Percentiles rank a stretch among this genome's conserved stretches.
Evolutionary conservation across 2,797 vertebrate species (phyloP).

Genomic region (Muscicapa comitata): DNA sequence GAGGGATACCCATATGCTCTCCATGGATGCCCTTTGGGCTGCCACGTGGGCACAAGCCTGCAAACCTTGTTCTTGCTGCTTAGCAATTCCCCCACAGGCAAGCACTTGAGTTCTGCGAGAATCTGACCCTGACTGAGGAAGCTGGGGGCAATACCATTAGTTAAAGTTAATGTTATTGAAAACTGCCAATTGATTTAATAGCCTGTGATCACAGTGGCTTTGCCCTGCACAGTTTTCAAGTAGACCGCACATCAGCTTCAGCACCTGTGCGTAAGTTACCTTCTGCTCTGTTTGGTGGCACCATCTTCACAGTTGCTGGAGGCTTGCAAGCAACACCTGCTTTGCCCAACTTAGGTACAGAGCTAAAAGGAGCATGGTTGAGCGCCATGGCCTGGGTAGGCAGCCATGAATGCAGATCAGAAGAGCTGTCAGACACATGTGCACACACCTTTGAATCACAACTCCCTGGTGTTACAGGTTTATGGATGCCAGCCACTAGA

Average conservation of each 20-base stretch:
- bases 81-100: neutral
- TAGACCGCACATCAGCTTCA: neutral
- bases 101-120: neutral
- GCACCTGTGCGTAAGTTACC: neutral
- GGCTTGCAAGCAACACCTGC: neutral
- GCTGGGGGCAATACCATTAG: neutral
- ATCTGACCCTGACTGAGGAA: neutral
- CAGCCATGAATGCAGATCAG: neutral
- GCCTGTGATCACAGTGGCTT: neutral
- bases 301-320: neutral
- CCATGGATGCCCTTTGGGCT: neutral
- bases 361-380: neutral
- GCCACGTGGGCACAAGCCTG: rapidly evolving
- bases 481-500: neutral
- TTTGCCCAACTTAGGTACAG: neutral
- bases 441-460: neutral
- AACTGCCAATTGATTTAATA: neutral
- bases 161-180: neutral
- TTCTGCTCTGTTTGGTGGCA: neutral
- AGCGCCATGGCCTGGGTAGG: neutral
- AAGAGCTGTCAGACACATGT: neutral
- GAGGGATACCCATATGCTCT: neutral
- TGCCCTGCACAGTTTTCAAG: neutral
- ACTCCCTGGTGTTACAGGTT: neutral
- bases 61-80: neutral